These are phyloP conservation scores for Xyrichtys novacula DNA, from an alignment of 2,797 vertebrate genomes.

Conservation along the genomic window DNA sequence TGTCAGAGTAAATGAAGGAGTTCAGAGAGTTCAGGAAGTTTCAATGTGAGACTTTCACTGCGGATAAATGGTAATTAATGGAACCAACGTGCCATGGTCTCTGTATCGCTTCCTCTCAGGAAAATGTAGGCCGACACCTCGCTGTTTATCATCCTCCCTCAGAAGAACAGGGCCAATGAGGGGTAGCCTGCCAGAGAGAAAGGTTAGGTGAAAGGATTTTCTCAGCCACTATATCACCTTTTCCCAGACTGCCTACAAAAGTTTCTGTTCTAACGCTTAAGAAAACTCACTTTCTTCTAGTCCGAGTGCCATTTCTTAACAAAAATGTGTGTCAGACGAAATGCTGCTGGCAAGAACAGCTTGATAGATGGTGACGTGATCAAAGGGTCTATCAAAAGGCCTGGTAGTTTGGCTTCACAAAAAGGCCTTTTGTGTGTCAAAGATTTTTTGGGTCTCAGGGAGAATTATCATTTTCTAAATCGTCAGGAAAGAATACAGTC, in stretches of 20 bases:
- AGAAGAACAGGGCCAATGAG: constrained; percentile 65
- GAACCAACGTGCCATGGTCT: constrained; percentile 1
- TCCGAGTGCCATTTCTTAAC: neutral
- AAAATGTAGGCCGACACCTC: constrained; percentile 27
- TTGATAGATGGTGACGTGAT: constrained; percentile 19
- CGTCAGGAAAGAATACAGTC: constrained; percentile 26
- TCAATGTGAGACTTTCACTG: constrained; percentile 16
- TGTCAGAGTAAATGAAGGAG: constrained; percentile 17
- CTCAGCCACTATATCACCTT: constrained; percentile 57
- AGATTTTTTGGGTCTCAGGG: constrained; percentile 18
- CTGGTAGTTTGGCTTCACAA: constrained; percentile 16
- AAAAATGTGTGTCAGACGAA: constrained; percentile 8
- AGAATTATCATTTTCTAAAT: constrained; percentile 42
- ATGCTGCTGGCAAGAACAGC: neutral
- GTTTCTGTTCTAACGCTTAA: constrained; percentile 23
- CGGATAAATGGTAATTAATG: constrained; percentile 51
- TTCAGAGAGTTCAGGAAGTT: constrained; percentile 59
- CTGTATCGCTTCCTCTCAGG: constrained; percentile 63
- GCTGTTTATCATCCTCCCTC: constrained; percentile 67
- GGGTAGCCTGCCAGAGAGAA: constrained; percentile 60
- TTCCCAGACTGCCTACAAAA: constrained; percentile 49
- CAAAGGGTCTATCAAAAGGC: constrained; percentile 23
- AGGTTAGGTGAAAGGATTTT: constrained; percentile 30
- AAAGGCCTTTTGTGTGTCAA: constrained; percentile 40
- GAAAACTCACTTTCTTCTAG: constrained; percentile 7